phyloP scores from a whole-genome alignment of 1,140 invertebrate species.

The Paracyclopina nana region DNA sequence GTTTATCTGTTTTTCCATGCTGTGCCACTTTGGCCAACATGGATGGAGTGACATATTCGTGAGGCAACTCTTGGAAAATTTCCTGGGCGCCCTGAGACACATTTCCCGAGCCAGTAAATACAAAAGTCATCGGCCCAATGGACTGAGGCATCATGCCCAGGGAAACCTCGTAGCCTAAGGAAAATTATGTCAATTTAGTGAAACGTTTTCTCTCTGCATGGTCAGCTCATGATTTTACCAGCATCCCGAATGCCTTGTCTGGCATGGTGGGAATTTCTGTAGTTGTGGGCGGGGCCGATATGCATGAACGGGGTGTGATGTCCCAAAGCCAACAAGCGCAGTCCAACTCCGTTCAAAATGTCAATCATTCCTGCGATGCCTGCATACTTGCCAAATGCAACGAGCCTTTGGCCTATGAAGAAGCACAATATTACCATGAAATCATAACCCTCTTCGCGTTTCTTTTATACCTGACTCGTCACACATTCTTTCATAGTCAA shows the following conservation, averaged over 20 bases:
- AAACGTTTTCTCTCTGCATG: no score
- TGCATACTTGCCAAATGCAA: constrained; percentile 97
- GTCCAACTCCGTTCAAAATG: constrained; percentile 85
- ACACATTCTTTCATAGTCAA: constrained; percentile 93
- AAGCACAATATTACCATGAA: background rate
- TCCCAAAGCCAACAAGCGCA: constrained; percentile 77
- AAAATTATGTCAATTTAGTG: no score
- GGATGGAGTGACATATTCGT: constrained; percentile 89
- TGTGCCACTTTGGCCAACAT: constrained; percentile 85
- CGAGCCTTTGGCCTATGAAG: constrained; percentile 58
- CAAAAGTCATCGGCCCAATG: constrained; percentile 87
- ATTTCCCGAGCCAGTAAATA: constrained; percentile 82
- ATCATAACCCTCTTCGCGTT: background rate
- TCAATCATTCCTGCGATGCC: constrained; percentile 98
- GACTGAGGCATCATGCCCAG: constrained; percentile 94
- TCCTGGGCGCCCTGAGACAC: constrained; percentile 33
- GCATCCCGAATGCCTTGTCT: constrained; percentile 43
- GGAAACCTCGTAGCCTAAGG: constrained; percentile 95
- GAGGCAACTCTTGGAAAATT: constrained; percentile 52
- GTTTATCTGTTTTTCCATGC: constrained; percentile 55
- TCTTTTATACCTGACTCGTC: constrained; percentile 33
- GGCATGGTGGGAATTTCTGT: constrained; percentile 90
- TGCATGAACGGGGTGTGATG: constrained; percentile 99
- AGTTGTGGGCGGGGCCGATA: constrained; percentile 94
- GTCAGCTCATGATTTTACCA: no score